Base-by-base conservation (phyloP, 2,113 vertebrate genomes). In the Manacus vitellinus region DNA sequence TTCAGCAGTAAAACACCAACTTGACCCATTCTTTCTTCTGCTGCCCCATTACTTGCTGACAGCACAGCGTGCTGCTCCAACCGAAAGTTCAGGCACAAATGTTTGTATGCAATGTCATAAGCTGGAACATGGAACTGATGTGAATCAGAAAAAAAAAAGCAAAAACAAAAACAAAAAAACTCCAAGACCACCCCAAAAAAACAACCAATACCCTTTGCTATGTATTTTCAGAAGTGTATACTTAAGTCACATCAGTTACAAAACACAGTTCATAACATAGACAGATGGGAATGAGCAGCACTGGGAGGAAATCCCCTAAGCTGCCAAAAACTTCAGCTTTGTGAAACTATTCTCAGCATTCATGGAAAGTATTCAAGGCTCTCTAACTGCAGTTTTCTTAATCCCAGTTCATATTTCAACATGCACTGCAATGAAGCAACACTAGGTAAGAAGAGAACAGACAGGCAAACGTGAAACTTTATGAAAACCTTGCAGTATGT, bases 241-340 rank as follows among this genome's bases (percentile, higher is more conserved):
- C 10, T 51, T 63, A 35, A 62, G 8, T 71, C 74, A 44, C 43
- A 37, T 49, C 51, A 74, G 37, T 74, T 95, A 92, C 20, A 49
- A 85, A 88, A 83, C 5, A 8, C 33, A 80, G 49, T 25, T 70
- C 49, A n/a, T n/a, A 88, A 78, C 41, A 31, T 1, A 88, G 63
- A 72, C 79, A 56, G 83, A 83, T 39, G 51, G 72, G 67, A 97
- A 86, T 25, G 14, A 66, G 59, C 55, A 89, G 59, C 5, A 4
- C 31, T 7, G 23, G 72, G 39, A 95, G 89, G 92, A 95, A 97
- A 94, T 91, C 72, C 75, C 76, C 83, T 94, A 96, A 94, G 20
- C 91, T 94, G 68, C 55, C 91, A 95, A 96, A 74, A 94, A 54
- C 33, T 83, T 83, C 68, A 77, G 59, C 89, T 86, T 94, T 71